A percentile compares a stretch with the other conserved stretches of the same genome.
These are phyloP conservation scores for Notocelia uddmanniana DNA, from an alignment of 2,888 invertebrate genomes.

Conservation along the genomic window DNA sequence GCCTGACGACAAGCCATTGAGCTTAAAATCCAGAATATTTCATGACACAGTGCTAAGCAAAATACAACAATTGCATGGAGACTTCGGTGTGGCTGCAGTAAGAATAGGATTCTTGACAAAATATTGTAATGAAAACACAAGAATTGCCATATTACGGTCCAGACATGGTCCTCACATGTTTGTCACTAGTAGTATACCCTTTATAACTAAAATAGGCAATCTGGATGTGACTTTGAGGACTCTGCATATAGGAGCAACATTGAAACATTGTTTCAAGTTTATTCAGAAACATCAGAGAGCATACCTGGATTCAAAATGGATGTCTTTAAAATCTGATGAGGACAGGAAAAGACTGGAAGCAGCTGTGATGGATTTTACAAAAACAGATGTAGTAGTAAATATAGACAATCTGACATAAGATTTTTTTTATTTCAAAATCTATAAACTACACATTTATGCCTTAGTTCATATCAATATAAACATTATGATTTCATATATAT, in stretches of 20 bases:
- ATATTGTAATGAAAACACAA: conserved; percentile 92
- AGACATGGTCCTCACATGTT: conserved; percentile 92
- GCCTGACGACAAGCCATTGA: conserved; percentile 77
- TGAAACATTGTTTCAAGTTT: conserved; percentile 92
- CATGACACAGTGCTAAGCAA: conserved; percentile 86
- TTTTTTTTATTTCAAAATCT: not conserved
- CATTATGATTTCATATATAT: not conserved
- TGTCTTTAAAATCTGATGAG: conserved; percentile 86
- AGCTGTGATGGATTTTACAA: conserved; percentile 78
- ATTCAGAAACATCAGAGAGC: conserved; percentile 89
- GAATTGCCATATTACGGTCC: conserved; percentile 89
- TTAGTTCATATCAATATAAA: not conserved
- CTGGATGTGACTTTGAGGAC: conserved; percentile 87
- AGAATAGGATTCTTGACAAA: conserved; percentile 90
- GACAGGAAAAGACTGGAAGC: conserved; percentile 86
- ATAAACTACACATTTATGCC: not conserved
- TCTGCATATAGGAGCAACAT: conserved; percentile 91
- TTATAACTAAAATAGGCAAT: conserved; percentile 88
- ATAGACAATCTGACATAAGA: conserved; percentile 72
- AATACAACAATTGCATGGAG: conserved; percentile 90
- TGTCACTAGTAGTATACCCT: conserved; percentile 89
- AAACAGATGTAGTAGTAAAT: conserved; percentile 78
- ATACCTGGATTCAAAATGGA: conserved; percentile 88
- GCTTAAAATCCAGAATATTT: conserved; percentile 82
- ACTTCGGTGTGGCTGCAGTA: conserved; percentile 90